Conservation (phyloP, 1,140 invertebrate genomes). For the Maconellicoccus hirsutus region DNA sequence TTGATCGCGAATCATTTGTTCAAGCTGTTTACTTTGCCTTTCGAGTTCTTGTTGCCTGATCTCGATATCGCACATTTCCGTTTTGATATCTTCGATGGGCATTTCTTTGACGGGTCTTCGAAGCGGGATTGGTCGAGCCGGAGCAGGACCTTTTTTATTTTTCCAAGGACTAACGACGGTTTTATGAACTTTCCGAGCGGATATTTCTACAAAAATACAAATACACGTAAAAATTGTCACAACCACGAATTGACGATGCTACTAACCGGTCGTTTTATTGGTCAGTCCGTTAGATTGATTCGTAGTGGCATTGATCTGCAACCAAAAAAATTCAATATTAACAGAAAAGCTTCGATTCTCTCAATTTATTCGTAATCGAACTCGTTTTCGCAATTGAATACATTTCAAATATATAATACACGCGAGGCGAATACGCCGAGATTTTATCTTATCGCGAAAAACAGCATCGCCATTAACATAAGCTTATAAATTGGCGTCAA, state of each 20-base stretch:
- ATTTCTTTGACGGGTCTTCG: constrained; percentile 47
- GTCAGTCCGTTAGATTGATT: no score
- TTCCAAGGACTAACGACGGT: constrained; percentile 52
- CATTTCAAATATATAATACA: no score
- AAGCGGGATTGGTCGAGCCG: constrained; percentile 57
- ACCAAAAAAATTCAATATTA: no score
- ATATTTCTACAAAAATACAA: not conserved
- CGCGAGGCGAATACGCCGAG: no score
- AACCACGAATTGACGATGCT: no score
- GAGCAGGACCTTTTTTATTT: constrained; percentile 65
- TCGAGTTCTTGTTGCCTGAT: constrained; percentile 80
- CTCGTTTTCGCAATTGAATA: no score
- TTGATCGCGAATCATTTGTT: constrained; percentile 66
- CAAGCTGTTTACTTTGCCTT: constrained; percentile 67
- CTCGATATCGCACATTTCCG: constrained; percentile 67
- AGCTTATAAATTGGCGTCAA: not conserved
- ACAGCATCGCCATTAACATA: not conserved
- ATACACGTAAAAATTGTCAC: no score
- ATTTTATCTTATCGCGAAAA: no score
- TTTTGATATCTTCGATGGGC: constrained; percentile 55
- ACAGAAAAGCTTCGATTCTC: no score
- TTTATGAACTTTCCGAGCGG: constrained; percentile 41
- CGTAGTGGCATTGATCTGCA: no score
- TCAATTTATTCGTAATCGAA: no score
- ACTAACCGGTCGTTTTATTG: no score